Base-by-base conservation (phyloP, 2,113 vertebrate genomes). In the Australoheros scitulus region DNA sequence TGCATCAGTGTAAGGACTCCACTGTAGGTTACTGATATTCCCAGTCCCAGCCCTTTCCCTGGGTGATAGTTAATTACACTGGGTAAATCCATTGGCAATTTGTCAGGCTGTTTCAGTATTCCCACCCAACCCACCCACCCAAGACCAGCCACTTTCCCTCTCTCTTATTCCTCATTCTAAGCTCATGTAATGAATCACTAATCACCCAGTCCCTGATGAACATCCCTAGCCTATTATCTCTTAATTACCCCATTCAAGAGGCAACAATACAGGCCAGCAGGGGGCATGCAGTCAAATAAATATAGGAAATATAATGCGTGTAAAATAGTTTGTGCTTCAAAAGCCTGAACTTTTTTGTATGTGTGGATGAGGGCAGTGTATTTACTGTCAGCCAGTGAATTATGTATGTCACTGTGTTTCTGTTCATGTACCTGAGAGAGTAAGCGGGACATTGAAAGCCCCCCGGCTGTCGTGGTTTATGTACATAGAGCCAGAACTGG, bases 171-270 rank as follows among this genome's bases (percentile, higher is more conserved):
- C 82, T 85, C 65, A 6, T 90, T 92, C 85, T 94, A 96, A 96
- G 94, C 94, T 93, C 81, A 88, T 95, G 94, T 96, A 95, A 96
- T 96, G 94, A 95, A 94, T 94, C 88, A 87, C 92, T 94, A 94
- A 95, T 95, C 93, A 95, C 91, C 81, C 55, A 9, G 91, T 93
- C 91, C 89, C 92, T 91, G 91, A 94, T 85, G 92, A 95, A 88
- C 90, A 91, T 93, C 90, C 92, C 91, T 81, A 85, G 90, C 81
- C 93, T 90, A 92, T 94, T 95, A 94, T 94, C 91, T 93, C 90
- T 95, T 95, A 95, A 96, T 95, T 95, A 95, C 93, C 93, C 89
- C 85, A 81, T 86, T 88, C 85, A 80, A 65, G 78, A 78, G 84
- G 88, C 79, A 78, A 77, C 29, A 36, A 82, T 61, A n/a, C 61